phyloP scores from a whole-genome alignment of 2,797 vertebrate genomes.

The Coilia nasus region DNA sequence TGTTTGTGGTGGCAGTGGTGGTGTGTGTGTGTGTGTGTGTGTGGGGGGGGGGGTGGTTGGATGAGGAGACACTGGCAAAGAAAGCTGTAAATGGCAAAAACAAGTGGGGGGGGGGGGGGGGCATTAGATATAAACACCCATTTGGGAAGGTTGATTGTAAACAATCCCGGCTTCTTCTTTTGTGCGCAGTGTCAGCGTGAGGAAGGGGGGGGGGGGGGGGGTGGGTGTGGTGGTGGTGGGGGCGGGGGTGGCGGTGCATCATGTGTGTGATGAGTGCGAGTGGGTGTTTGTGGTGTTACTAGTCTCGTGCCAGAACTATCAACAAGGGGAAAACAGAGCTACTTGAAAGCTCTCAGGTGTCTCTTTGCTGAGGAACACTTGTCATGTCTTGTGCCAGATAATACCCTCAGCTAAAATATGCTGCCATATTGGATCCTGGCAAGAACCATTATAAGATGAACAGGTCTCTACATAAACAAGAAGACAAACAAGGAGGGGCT shows the following conservation, averaged over 20 bases:
- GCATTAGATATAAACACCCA: conserved; percentile 33
- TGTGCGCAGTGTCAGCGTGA: background rate
- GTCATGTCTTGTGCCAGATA: background rate
- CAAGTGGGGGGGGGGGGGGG: conserved; percentile 23
- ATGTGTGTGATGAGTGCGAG: background rate
- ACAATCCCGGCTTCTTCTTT: conserved; percentile 28
- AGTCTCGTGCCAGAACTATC: background rate
- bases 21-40: too few relatives aligned
- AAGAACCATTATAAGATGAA: background rate
- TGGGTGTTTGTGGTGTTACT: background rate
- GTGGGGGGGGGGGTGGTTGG: background rate
- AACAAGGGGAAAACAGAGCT: background rate
- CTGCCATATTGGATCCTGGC: background rate
- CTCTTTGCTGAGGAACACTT: background rate
- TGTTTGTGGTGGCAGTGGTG: too few relatives aligned
- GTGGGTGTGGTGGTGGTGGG: background rate
- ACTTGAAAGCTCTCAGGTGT: background rate
- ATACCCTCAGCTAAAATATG: background rate
- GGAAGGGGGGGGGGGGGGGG: background rate
- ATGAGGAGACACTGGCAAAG: background rate
- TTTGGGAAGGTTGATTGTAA: conserved; percentile 39
- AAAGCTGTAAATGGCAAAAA: conserved; percentile 34
- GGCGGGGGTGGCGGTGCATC: background rate
- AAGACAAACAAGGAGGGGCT: background rate
- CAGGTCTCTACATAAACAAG: background rate